phyloP scores from a whole-genome alignment of 2,113 vertebrate species.

The Chloroceryle aenea region DNA sequence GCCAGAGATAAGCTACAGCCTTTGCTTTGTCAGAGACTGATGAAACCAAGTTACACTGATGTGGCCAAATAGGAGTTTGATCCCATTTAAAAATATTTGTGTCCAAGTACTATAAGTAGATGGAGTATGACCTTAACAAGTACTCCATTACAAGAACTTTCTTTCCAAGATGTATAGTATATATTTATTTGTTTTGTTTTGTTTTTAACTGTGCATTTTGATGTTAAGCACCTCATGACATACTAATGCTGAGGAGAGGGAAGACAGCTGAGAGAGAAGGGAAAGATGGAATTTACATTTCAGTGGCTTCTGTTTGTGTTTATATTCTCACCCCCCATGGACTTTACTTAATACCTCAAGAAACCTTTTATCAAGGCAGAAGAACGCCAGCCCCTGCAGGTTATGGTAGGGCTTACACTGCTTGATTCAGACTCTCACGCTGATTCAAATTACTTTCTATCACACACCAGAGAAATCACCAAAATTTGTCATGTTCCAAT shows the following conservation, averaged over 20 bases:
- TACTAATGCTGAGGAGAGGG: not conserved
- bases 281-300: not conserved
- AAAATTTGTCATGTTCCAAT: conserved; percentile 23
- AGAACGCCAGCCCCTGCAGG: not conserved
- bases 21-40: not conserved
- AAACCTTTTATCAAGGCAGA: conserved; percentile 32
- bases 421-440: conserved; percentile 40
- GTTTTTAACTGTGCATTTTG: not conserved
- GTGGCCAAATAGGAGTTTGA: not conserved
- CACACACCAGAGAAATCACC: conserved; percentile 40
- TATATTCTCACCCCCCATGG: not conserved
- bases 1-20: not conserved
- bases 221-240: not conserved
- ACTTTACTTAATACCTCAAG: not conserved
- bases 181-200: not conserved
- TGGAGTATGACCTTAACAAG: not conserved
- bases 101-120: not conserved
- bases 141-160: not conserved
- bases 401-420: not conserved
- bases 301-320: conserved; percentile 8
- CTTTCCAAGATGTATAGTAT: not conserved
- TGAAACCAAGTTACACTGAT: not conserved
- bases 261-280: not conserved
- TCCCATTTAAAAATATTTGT: not conserved
- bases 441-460: conserved; percentile 53